Conservation (phyloP, 2,113 vertebrate genomes). For the Cromileptes altivelis region DNA sequence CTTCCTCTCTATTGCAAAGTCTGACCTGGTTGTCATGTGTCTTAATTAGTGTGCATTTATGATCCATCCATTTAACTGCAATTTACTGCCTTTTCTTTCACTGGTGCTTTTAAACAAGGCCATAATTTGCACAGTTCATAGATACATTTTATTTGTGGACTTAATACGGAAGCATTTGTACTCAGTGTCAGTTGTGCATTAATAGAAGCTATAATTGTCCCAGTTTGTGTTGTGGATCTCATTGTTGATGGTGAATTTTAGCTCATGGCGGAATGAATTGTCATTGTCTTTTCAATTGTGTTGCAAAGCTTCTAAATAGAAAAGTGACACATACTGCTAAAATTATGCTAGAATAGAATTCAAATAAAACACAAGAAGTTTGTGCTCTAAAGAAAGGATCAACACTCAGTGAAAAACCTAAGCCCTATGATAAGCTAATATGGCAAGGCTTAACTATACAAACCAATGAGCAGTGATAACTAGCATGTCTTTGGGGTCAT, state of each 20-base stretch:
- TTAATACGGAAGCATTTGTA: neutral
- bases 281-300: neutral
- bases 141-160: too few species aligned
- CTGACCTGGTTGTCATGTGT: constrained; percentile 33
- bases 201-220: neutral
- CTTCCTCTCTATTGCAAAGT: neutral
- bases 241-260: neutral
- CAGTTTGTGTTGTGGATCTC: neutral
- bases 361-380: too few species aligned
- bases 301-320: neutral
- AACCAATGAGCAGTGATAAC: too few species aligned
- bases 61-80: neutral
- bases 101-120: neutral
- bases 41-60: neutral
- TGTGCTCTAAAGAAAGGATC: too few species aligned
- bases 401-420: too few species aligned
- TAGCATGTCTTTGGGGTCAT: too few species aligned
- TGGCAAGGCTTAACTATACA: too few species aligned
- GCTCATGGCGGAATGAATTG: neutral
- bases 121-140: neutral
- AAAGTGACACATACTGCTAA: too few species aligned
- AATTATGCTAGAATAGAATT: too few species aligned
- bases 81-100: neutral
- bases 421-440: too few species aligned
- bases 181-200: neutral